Evolutionary conservation across 1,140 invertebrate species (phyloP), one percentile per base, ranked within the genome.

Genomic region (Zaprionus africanus): DNA sequence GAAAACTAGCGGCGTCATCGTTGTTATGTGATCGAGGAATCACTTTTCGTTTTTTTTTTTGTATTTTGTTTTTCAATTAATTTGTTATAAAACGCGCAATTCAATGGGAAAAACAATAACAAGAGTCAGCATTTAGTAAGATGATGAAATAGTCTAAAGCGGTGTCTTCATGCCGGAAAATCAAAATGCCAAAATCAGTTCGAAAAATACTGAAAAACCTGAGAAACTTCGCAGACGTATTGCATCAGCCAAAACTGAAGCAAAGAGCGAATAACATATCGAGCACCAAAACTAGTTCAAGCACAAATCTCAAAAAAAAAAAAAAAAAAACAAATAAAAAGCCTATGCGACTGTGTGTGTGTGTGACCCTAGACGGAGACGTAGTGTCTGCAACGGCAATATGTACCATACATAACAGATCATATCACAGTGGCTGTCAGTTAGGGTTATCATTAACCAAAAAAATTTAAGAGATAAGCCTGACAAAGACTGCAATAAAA

Each of bases 191-290:
- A 6, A 60, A 43, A 53, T 22, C n/a, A 19, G 19, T 34, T 66
- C 36, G 4, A 54, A 34, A 58, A 59, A 57, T 73, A 15, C 59
- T 43, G 46, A 41, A 54, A 69, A 76, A 81, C 38, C 58, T 82
- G 54, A 38, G 72, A 57, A 76, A 76, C 77, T 64, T 36, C 54
- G 2, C 13, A 15, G 1, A 51, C 28, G 1, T 58, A 84, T 84
- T 84, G 82, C 82, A 85, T 84, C 82, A 84, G 82, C 82, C 78
- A 60, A 34, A 58, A 43, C 41, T 58, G 28, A 24, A 17, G 22
- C 38, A 54, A 43, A 46, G 41, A 58, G 15, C 31, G 17, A 61
- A 71, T 59, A 76, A 58, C 17, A 57, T 56, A 46, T 17, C 34
- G 51, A 61, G 51, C 61, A 24, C 11, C 9, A 67, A 82, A 82